phyloP scores from a whole-genome alignment of 2,888 invertebrate species.

The Schizotus pectinicornis region DNA sequence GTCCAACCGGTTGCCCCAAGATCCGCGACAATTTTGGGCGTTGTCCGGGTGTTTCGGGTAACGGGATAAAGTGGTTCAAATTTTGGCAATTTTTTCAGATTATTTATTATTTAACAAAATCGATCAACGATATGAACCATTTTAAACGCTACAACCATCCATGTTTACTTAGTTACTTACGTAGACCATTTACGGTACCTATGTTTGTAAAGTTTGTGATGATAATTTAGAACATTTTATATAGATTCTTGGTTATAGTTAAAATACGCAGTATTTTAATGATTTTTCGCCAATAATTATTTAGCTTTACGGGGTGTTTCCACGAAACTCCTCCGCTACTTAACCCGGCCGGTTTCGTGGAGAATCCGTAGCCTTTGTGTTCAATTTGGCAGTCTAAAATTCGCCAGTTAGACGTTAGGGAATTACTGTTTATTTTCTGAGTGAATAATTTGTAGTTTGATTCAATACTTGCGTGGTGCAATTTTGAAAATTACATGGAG shows the following conservation, averaged over 20 bases:
- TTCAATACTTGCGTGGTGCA: conserved; percentile 38
- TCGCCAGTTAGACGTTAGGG: conserved; percentile 34
- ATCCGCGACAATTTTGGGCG: no score
- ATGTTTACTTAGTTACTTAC: conserved; percentile 24
- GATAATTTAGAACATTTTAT: conserved; percentile 53
- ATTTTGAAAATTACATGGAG: conserved; percentile 31
- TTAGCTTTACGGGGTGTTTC: conserved; percentile 39
- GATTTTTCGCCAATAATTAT: conserved; percentile 39
- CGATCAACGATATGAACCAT: not conserved
- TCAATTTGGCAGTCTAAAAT: conserved; percentile 47
- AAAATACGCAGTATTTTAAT: conserved; percentile 54
- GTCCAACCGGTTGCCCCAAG: no score
- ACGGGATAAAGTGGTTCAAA: not conserved
- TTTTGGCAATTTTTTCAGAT: not conserved
- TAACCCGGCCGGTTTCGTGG: conserved; percentile 30
- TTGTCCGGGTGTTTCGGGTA: not conserved
- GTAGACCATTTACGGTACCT: conserved; percentile 30
- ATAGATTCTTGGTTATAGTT: conserved; percentile 48
- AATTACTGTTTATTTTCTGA: conserved; percentile 24
- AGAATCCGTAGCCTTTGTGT: conserved; percentile 43
- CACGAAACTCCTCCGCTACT: conserved; percentile 33
- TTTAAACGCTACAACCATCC: not conserved
- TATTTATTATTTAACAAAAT: conserved; percentile 9
- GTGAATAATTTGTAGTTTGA: conserved; percentile 18
- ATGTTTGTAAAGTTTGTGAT: conserved; percentile 49